A percentile compares a stretch with the other conserved stretches of the same genome.
These are phyloP conservation scores for Hyposoter dolosus DNA, from an alignment of 2,888 invertebrate species.

Conservation along the genomic window DNA sequence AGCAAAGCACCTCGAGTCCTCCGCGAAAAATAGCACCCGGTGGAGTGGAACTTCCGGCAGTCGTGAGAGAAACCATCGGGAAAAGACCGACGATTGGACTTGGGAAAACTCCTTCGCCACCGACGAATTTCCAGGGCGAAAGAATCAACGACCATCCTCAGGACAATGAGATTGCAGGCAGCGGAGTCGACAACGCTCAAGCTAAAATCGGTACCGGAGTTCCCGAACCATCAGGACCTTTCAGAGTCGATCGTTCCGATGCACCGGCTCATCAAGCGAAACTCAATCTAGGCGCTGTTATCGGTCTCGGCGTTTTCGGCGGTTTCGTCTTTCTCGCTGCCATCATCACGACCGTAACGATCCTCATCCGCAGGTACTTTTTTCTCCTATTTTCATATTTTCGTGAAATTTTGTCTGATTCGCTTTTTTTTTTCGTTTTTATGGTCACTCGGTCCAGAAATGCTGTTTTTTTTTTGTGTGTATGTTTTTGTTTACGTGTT, in stretches of 20 bases:
- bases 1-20: conserved; percentile 44
- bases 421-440: conserved; percentile 11
- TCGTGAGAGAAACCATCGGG: conserved; percentile 79
- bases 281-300: conserved; percentile 94
- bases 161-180: conserved; percentile 91
- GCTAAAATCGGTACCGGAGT: conserved; percentile 81
- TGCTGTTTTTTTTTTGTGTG: background rate
- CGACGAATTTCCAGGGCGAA: conserved; percentile 80
- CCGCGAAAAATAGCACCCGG: conserved; percentile 56
- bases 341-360: conserved; percentile 94
- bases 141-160: conserved; percentile 89
- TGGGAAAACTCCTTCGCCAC: conserved; percentile 76
- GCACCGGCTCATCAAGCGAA: conserved; percentile 86
- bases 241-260: conserved; percentile 84
- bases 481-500: conserved; percentile 4
- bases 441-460: background rate
- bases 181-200: conserved; percentile 82
- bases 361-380: conserved; percentile 93
- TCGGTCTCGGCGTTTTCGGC: conserved; percentile 96
- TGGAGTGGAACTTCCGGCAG: conserved; percentile 79
- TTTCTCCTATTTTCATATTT: background rate
- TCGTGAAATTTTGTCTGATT: conserved; percentile 1
- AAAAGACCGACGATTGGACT: conserved; percentile 79
- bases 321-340: conserved; percentile 95
- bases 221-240: conserved; percentile 86